A percentile compares a stretch with the other conserved stretches of the same genome.
Evolutionary conservation across 2,888 invertebrate species (phyloP).

Genomic region (Lingula anatina): DNA sequence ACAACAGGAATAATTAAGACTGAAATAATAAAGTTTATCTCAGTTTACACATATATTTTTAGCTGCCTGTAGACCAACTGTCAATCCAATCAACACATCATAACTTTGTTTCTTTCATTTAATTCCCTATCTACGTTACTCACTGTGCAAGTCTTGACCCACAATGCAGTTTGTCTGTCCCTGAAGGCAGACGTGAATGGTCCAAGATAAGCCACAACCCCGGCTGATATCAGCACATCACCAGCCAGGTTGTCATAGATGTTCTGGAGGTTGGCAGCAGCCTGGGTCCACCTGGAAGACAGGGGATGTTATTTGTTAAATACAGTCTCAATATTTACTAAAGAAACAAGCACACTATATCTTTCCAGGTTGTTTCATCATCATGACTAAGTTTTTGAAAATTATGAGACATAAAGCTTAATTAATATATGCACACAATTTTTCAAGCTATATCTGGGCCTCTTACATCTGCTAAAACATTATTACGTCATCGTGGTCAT

Average conservation of each 20-base stretch:
- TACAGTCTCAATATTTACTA: too few species aligned
- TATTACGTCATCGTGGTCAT: neutral
- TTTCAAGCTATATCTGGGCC: neutral
- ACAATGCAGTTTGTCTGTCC: conserved; percentile 56
- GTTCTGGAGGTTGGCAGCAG: conserved; percentile 69
- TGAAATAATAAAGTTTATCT: too few species aligned
- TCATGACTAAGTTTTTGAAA: too few species aligned
- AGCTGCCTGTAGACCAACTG: too few species aligned
- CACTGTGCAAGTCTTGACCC: conserved; percentile 65
- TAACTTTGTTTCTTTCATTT: neutral
- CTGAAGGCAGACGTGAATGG: conserved; percentile 68
- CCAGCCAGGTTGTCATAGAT: conserved; percentile 80
- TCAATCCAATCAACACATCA: too few species aligned
- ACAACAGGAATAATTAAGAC: too few species aligned
- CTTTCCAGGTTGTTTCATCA: too few species aligned
- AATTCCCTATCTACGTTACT: conserved; percentile 6
- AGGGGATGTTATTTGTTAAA: too few species aligned
- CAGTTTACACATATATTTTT: too few species aligned
- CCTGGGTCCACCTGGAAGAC: conserved; percentile 79
- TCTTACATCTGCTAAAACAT: neutral
- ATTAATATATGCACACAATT: neutral
- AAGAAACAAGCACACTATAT: too few species aligned
- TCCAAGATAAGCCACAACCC: conserved; percentile 83
- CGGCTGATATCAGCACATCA: conserved; percentile 83
- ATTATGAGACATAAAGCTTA: too few species aligned